phyloP scores from a whole-genome alignment of 2,888 invertebrate species.

The Drosophila seclusa region DNA sequence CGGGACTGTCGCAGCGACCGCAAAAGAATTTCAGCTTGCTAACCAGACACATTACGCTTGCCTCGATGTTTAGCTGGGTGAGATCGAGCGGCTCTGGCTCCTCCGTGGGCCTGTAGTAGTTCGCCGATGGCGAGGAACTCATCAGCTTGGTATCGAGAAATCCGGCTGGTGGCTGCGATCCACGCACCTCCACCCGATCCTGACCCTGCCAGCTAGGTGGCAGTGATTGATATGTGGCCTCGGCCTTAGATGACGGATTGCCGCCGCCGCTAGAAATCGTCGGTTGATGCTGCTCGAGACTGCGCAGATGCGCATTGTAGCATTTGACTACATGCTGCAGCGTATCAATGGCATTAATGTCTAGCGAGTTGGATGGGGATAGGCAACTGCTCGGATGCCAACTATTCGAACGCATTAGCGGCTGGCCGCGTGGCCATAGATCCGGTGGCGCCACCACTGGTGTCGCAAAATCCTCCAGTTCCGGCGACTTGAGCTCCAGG shows the following conservation, averaged over 20 bases:
- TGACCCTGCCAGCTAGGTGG: slow-evolving; percentile 67
- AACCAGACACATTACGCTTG: slow-evolving; percentile 93
- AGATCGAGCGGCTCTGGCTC: slow-evolving; percentile 94
- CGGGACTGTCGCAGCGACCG: slow-evolving; percentile 90
- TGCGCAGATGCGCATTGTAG: slow-evolving; percentile 82
- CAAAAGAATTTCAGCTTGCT: slow-evolving; percentile 92
- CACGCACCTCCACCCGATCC: slow-evolving; percentile 58
- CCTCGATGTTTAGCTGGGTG: slow-evolving; percentile 94
- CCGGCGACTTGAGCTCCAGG: slow-evolving; percentile 90
- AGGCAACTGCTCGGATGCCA: slow-evolving; percentile 71
- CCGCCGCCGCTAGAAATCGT: background rate
- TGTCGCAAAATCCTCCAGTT: slow-evolving; percentile 90
- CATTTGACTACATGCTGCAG: slow-evolving; percentile 83
- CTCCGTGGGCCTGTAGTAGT: slow-evolving; percentile 92
- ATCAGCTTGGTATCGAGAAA: slow-evolving; percentile 86
- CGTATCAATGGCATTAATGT: slow-evolving; percentile 83
- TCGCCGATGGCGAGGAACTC: slow-evolving; percentile 87
- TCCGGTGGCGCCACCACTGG: slow-evolving; percentile 88
- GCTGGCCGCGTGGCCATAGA: slow-evolving; percentile 87
- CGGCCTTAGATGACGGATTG: slow-evolving; percentile 11
- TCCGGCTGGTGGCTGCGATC: slow-evolving; percentile 62
- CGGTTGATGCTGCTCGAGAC: slow-evolving; percentile 32
- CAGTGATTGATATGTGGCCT: slow-evolving; percentile 79
- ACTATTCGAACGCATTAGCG: slow-evolving; percentile 81
- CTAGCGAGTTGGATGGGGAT: slow-evolving; percentile 79